A percentile compares a stretch with the other conserved stretches of the same genome.
Evolutionary conservation across 2,888 invertebrate genomes (phyloP).

Genomic region (Alitta virens): DNA sequence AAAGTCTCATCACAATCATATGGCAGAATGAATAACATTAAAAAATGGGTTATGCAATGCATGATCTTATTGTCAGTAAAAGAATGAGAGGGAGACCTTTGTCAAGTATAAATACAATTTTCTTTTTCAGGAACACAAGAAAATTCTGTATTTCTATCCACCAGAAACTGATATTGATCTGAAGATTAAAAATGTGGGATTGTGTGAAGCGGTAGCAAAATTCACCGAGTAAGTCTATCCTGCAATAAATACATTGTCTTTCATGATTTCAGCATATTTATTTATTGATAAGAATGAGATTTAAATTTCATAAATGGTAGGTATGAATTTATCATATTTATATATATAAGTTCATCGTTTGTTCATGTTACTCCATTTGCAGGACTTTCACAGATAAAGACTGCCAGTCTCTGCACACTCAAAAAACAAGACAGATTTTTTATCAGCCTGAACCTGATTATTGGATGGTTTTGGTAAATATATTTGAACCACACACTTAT

Average conservation of each 20-base stretch:
- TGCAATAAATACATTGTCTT: neutral
- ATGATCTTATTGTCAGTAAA: no score
- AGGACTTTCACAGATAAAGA: constrained; percentile 79
- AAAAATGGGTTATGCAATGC: no score
- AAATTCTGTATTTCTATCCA: constrained; percentile 85
- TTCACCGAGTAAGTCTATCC: constrained; percentile 90
- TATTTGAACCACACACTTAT: neutral
- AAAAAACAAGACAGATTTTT: constrained; percentile 83
- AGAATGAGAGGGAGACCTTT: no score
- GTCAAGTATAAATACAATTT: no score
- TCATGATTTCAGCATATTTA: neutral
- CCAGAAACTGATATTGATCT: constrained; percentile 73
- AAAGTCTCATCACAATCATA: no score
- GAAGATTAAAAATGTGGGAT: constrained; percentile 85
- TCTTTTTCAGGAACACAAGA: constrained; percentile 76
- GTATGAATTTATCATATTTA: neutral
- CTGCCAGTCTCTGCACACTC: constrained; percentile 84
- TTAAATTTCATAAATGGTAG: no score
- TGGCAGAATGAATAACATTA: no score
- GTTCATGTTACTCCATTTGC: constrained; percentile 40
- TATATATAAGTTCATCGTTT: neutral
- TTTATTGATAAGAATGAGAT: no score
- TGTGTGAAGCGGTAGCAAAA: constrained; percentile 92
- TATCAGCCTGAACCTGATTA: constrained; percentile 82
- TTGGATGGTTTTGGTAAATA: constrained; percentile 83